Evolutionary conservation across 1,140 invertebrate species (phyloP), one percentile per base, ranked within the genome.

Genomic region (Chironomus tepperi): DNA sequence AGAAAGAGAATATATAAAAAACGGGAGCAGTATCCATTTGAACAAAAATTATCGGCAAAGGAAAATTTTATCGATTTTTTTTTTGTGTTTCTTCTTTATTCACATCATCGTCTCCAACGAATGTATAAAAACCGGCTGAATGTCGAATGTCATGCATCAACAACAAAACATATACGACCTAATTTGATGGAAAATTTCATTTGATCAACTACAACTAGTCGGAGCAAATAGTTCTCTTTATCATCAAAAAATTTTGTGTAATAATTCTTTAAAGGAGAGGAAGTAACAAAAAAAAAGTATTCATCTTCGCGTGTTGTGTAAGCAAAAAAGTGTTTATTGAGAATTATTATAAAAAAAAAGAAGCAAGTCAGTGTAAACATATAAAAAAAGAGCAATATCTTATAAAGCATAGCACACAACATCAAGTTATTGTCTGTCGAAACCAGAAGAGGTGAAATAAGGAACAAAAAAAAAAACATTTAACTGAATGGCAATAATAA

Each of bases 11-110:
- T 1, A 57, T 1, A 12, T 5, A 57, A 15, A 47, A n/a, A 57
- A 57, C 47, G 47, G 47, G 47, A 57, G 47, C 47, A 57, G 47
- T 57, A 12, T n/a, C 12, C 12, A 57, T 57, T 57, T 12, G n/a
- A 57, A 47, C 12, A 12, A 57, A 47, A n/a, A 57, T n/a, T 57
- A 57, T 57, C 47, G 47, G 47, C 47, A 70, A 70, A 21, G 16
- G 65, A 70, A 70, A 70, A 70, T 70, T 70, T 70, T 70, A 70
- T 70, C 65, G 65, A 70, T 70, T 70, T 70, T 70, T 21, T 19
- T 12, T 19, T 70, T 57, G 2, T 67, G 2, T 67, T 18, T 67
- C 19, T 70, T 70, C 65, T 10, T n/a, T 57, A 70, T 70, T 70
- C 65, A 70, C 65, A 70, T 19, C 65, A 70, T 70, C n/a, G 47